Conservation (phyloP, 2,888 invertebrate genomes). For the Scotopteryx bipunctaria region DNA sequence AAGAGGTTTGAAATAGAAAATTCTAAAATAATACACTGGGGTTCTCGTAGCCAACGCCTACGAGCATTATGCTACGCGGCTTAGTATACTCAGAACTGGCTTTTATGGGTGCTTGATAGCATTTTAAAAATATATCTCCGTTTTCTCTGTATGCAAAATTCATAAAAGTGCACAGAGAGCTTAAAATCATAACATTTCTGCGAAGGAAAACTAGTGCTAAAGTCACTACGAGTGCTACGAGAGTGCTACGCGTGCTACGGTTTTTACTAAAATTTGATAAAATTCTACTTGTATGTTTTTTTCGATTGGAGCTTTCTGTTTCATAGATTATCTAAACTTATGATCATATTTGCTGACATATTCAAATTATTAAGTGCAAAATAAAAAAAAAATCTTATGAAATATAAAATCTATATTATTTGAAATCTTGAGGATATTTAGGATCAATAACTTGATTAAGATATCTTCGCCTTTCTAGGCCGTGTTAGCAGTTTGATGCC, state of each 20-base stretch:
- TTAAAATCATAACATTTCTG: slow-evolving; percentile 19
- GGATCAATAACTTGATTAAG: too few relatives aligned
- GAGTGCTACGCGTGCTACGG: slow-evolving; percentile 23
- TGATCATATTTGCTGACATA: too few relatives aligned
- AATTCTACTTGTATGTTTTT: not conserved
- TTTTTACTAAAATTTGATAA: not conserved
- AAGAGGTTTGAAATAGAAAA: not conserved
- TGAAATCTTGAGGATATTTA: too few relatives aligned
- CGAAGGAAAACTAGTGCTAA: slow-evolving; percentile 14
- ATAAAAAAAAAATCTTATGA: too few relatives aligned
- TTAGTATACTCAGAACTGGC: slow-evolving; percentile 37
- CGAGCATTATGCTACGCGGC: slow-evolving; percentile 11
- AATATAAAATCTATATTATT: too few relatives aligned
- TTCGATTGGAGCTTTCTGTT: too few relatives aligned
- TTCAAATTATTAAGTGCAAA: too few relatives aligned
- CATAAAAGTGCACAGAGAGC: slow-evolving; percentile 19
- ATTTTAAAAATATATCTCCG: slow-evolving; percentile 21
- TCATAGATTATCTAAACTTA: too few relatives aligned
- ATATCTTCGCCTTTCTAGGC: too few relatives aligned
- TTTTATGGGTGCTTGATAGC: slow-evolving; percentile 5
- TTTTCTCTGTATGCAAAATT: slow-evolving; percentile 12
- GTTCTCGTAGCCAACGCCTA: slow-evolving; percentile 4
- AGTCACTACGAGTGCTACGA: slow-evolving; percentile 19
- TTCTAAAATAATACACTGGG: not conserved
- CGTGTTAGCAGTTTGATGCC: too few relatives aligned